These are phyloP conservation scores for Gortyna flavago DNA, from an alignment of 2,888 invertebrate species.

Conservation along the genomic window DNA sequence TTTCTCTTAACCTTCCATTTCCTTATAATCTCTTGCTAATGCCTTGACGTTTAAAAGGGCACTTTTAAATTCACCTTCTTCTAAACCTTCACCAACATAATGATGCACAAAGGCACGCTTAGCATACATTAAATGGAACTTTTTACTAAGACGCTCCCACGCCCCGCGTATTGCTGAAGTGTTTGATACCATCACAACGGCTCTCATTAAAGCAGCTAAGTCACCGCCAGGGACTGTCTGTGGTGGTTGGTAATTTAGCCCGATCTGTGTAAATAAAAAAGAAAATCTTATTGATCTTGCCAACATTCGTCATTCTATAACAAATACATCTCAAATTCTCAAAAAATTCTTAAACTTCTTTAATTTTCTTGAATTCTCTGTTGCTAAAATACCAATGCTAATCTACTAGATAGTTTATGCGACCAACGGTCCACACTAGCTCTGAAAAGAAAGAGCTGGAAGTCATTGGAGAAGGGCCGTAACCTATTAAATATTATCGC, in stretches of 20 bases:
- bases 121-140: constrained; percentile 95
- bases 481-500: not conserved
- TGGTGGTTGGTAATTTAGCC: constrained; percentile 94
- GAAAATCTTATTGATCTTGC: not conserved
- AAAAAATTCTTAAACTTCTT: no score
- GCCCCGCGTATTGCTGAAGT: constrained; percentile 94
- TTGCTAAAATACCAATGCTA: not conserved
- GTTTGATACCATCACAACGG: constrained; percentile 96
- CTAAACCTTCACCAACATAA: constrained; percentile 94
- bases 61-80: constrained; percentile 91
- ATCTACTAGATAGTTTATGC: not conserved
- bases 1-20: constrained; percentile 89
- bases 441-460: not conserved
- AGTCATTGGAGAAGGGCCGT: not conserved
- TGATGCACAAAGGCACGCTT: constrained; percentile 97
- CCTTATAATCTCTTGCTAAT: constrained; percentile 92
- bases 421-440: not conserved
- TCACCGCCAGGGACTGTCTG: constrained; percentile 94
- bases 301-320: not conserved
- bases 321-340: not conserved
- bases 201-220: constrained; percentile 93
- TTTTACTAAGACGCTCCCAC: constrained; percentile 94
- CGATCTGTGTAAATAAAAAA: constrained; percentile 87
- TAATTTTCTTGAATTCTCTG: not conserved
- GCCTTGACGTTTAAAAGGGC: constrained; percentile 91